These are phyloP conservation scores for Nephrotoma flavescens DNA, from an alignment of 2,888 invertebrate genomes.

Conservation along the genomic window DNA sequence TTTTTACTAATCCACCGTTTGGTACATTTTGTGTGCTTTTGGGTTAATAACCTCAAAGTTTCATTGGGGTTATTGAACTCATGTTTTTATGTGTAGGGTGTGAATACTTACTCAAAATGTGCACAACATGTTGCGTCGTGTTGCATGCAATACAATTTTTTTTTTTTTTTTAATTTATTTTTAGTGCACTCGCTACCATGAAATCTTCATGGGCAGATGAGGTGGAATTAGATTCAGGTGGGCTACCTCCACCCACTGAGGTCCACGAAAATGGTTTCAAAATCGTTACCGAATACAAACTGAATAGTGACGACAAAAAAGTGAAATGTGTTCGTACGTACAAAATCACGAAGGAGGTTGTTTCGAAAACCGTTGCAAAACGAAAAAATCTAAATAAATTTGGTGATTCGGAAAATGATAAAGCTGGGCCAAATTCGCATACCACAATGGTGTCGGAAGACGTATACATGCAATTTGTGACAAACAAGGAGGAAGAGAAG, in stretches of 20 bases:
- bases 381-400: slow-evolving; percentile 94
- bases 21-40: background rate
- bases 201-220: slow-evolving; percentile 95
- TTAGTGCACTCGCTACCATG: slow-evolving; percentile 37
- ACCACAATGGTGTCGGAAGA: slow-evolving; percentile 94
- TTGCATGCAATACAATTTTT: background rate
- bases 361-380: slow-evolving; percentile 81
- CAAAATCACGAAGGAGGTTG: slow-evolving; percentile 79
- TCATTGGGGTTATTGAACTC: background rate
- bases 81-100: background rate
- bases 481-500: slow-evolving; percentile 76
- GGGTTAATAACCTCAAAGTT: background rate
- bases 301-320: slow-evolving; percentile 82
- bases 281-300: slow-evolving; percentile 83
- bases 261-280: slow-evolving; percentile 76
- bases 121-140: background rate
- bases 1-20: too few species aligned
- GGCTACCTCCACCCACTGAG: slow-evolving; percentile 59
- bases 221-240: slow-evolving; percentile 76
- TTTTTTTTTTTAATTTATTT: background rate
- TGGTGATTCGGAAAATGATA: slow-evolving; percentile 79
- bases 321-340: slow-evolving; percentile 79
- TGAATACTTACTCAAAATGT: background rate
- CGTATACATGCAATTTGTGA: slow-evolving; percentile 86
- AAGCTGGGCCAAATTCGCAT: slow-evolving; percentile 94